Evolutionary conservation across 2,113 vertebrate genomes (phyloP), one percentile per base, ranked within the genome.

Genomic region (Otis tarda): DNA sequence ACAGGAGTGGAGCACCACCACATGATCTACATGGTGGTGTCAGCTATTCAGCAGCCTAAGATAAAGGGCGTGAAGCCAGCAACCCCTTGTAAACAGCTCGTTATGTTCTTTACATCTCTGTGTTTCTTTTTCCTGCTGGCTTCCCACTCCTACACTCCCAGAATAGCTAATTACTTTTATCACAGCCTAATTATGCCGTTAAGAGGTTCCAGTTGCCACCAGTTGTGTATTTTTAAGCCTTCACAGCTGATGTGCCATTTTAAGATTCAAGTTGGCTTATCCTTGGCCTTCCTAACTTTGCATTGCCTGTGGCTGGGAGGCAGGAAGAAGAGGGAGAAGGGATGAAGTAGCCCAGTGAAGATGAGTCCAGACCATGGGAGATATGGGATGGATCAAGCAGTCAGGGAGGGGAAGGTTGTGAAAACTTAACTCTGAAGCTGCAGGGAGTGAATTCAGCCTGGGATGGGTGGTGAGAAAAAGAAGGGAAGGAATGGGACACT

Each of bases 71-170:
- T 5, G 33, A 45, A 60, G 19, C 69, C 79, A 71, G 6, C 9
- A 50, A 10, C 25, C 47, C 53, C 79, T 95, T 95, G 91, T 83
- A 95, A 95, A 95, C 71, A 94, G 93, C 52, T 94, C 73, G 11
- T 92, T 95, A 95, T 49, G 71, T 87, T 86, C 71, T 94, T 96
- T 83, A 85, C 79, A 89, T 92, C 86, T 83, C 79, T 23, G 20
- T 3, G 23, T 31, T 12, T 47, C 73, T 75, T 75, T 87, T 60
- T 35, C 45, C 73, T 86, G 21, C 45, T 16, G 64, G 47, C 50
- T 93, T 79, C n/a, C 76, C 67, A 50, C 93, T 84, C 90, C 52
- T 63, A 70, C 90, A 1, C 74, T 74, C 88, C 75, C 50, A 86
- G 55, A 59, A 75, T 7, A 47, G 55, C 4, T 86, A 49, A 95